phyloP scores from a whole-genome alignment of 2,113 vertebrate species.

The Seriola rivoliana region DNA sequence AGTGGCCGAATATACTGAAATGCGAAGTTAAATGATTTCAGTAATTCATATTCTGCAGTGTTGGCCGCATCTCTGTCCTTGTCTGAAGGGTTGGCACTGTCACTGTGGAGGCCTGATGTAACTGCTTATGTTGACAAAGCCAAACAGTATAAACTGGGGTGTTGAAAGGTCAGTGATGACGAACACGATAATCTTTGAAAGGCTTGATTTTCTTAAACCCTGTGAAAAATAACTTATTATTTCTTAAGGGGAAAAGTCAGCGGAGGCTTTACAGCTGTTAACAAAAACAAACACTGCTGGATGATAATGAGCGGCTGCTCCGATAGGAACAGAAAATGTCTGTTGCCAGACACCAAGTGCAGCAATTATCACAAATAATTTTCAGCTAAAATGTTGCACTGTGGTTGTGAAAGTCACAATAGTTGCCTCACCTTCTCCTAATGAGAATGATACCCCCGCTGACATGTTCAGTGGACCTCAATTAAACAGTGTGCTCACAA shows the following conservation, averaged over 20 bases:
- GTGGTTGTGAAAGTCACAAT: background rate
- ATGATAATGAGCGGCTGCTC: background rate
- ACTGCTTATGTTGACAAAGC: background rate
- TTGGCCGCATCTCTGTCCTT: background rate
- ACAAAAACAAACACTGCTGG: background rate
- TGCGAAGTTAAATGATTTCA: background rate
- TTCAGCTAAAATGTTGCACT: background rate
- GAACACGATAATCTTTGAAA: background rate
- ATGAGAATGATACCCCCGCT: background rate
- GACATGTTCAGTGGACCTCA: background rate
- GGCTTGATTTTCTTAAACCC: background rate
- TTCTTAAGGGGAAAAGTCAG: background rate
- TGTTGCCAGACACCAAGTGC: background rate
- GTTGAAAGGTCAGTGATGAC: background rate
- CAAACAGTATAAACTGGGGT: background rate
- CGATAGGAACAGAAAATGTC: background rate
- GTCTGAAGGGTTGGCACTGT: background rate
- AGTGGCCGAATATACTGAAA: background rate
- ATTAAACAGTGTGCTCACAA: background rate
- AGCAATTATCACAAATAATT: background rate
- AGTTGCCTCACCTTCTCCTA: background rate
- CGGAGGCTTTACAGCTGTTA: background rate
- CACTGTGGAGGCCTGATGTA: background rate
- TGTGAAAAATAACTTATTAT: background rate
- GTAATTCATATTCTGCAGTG: too few relatives aligned